These are phyloP conservation scores for Eurytoma adleriae DNA, from an alignment of 2,888 invertebrate genomes.

Conservation along the genomic window DNA sequence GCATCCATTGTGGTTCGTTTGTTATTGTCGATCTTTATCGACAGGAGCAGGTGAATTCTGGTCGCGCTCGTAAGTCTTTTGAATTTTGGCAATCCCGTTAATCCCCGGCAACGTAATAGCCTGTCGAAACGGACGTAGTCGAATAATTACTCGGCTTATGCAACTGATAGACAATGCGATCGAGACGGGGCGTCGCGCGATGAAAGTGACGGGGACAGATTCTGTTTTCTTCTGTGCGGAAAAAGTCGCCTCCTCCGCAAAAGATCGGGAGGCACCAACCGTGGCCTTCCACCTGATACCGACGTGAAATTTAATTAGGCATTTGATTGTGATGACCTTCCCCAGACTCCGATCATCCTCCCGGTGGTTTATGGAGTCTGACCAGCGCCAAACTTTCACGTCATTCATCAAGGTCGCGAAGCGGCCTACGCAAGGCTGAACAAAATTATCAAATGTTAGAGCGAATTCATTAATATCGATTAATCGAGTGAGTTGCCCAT, in stretches of 20 bases:
- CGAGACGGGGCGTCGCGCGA: too few relatives aligned
- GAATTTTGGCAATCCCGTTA: too few relatives aligned
- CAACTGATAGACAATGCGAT: constrained; percentile 3
- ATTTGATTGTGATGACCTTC: constrained; percentile 16
- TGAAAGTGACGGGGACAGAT: too few relatives aligned
- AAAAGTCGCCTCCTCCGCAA: background rate
- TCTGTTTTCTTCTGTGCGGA: too few relatives aligned
- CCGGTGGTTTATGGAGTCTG: constrained; percentile 6
- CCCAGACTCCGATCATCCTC: constrained; percentile 4
- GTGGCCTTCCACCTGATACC: constrained; percentile 4
- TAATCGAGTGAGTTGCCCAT: background rate
- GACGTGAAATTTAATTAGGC: constrained; percentile 31
- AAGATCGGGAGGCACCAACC: background rate
- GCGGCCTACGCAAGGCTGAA: background rate
- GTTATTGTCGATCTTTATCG: too few relatives aligned
- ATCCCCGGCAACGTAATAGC: background rate
- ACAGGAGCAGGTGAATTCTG: too few relatives aligned
- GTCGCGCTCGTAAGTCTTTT: too few relatives aligned
- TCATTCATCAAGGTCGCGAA: constrained; percentile 14
- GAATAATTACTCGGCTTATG: background rate
- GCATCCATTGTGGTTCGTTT: too few relatives aligned
- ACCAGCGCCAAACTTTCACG: constrained; percentile 21
- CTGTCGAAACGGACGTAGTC: background rate
- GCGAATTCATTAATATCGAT: constrained; percentile 25
- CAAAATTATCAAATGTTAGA: constrained; percentile 19